A percentile compares a stretch with the other conserved stretches of the same genome.
These are phyloP conservation scores for Paramisgurnus dabryanus DNA, from an alignment of 2,113 vertebrate species.

Conservation along the genomic window DNA sequence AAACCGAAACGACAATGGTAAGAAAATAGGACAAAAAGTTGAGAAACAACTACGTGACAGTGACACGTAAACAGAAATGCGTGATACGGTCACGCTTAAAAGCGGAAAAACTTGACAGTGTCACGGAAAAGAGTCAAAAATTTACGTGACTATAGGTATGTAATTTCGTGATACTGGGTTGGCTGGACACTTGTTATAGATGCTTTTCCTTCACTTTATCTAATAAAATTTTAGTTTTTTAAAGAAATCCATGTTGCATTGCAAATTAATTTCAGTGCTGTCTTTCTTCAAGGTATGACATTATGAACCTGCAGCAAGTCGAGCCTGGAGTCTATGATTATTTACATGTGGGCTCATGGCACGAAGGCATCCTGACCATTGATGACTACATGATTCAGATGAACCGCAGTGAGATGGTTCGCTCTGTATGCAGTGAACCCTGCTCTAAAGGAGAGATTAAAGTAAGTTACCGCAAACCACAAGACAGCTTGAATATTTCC, in stretches of 20 bases:
- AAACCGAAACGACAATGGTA: no score
- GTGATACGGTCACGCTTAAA: no score
- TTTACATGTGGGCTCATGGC: conserved; percentile 94
- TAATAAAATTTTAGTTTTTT: neutral
- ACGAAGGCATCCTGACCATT: conserved; percentile 86
- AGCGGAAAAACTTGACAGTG: no score
- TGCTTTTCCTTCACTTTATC: no score
- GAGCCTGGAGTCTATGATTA: conserved; percentile 87
- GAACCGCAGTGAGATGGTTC: conserved; percentile 91
- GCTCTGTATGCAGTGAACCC: conserved; percentile 94
- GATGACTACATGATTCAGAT: conserved; percentile 90
- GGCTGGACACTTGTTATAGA: no score
- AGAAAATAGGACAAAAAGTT: no score
- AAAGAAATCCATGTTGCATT: conserved; percentile 14
- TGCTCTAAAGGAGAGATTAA: conserved; percentile 96
- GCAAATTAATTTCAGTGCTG: neutral
- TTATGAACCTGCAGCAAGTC: conserved; percentile 93
- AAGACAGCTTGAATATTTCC: neutral
- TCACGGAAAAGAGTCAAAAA: no score
- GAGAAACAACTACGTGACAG: no score
- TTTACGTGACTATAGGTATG: no score
- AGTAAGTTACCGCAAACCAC: conserved; percentile 65
- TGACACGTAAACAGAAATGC: no score
- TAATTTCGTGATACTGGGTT: no score
- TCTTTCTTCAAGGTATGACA: conserved; percentile 84